phyloP scores from a whole-genome alignment of 1,140 invertebrate genomes.

The Meloidogyne floridensis region DNA sequence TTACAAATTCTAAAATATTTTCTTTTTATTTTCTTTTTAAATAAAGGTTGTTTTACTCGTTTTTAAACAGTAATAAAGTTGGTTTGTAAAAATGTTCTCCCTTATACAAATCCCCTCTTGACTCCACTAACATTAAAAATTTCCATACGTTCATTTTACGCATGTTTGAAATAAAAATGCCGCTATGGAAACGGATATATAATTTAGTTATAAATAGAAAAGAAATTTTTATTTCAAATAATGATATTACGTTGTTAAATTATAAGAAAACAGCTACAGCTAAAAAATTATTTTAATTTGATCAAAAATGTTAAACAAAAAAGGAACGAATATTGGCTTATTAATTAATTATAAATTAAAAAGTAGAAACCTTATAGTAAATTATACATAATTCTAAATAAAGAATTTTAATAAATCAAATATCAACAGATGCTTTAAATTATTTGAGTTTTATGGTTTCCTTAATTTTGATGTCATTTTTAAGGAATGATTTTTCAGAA shows the following conservation, averaged over 20 bases:
- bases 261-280: no score
- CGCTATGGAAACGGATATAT: neutral
- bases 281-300: no score
- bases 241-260: neutral
- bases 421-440: no score
- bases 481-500: no score
- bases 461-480: no score
- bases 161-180: neutral
- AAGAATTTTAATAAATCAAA: no score
- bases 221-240: slow-evolving; percentile 10
- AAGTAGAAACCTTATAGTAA: no score
- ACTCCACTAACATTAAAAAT: neutral
- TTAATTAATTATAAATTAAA: neutral
- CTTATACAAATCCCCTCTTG: neutral
- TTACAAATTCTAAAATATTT: no score
- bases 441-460: no score
- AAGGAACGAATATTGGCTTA: neutral
- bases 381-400: no score
- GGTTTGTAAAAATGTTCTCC: neutral
- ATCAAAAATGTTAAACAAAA: no score
- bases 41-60: neutral
- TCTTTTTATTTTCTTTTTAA: no score
- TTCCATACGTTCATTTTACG: neutral
- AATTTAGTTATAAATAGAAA: slow-evolving; percentile 6
- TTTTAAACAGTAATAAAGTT: neutral